phyloP scores from a whole-genome alignment of 2,797 vertebrate species.

The Molossus molossus region DNA sequence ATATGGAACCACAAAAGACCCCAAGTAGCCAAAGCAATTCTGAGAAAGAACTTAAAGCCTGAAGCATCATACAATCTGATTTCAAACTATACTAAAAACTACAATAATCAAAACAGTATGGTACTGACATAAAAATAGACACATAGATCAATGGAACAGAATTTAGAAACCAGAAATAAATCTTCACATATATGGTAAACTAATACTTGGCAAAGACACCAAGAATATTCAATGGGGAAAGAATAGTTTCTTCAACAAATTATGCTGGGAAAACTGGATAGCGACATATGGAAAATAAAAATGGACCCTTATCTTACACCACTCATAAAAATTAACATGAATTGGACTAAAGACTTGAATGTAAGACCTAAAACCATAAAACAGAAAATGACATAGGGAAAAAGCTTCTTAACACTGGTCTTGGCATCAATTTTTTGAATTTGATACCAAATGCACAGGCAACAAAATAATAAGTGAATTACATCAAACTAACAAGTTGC shows the following conservation, averaged over 20 bases:
- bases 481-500: not conserved
- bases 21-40: not conserved
- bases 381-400: not conserved
- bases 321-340: not conserved
- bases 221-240: conserved; percentile 29
- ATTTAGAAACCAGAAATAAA: not conserved
- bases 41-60: not conserved
- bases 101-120: not conserved
- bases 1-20: not conserved
- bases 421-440: not conserved
- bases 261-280: not conserved
- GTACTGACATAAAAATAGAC: not conserved
- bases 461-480: not conserved
- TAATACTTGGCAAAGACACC: not conserved
- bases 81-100: not conserved
- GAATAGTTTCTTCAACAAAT: not conserved
- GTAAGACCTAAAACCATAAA: not conserved
- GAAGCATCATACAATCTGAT: not conserved
- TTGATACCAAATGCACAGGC: not conserved
- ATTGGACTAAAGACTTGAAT: not conserved
- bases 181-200: not conserved
- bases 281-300: not conserved
- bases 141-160: not conserved
- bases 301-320: not conserved
- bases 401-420: not conserved